Percentiles rank a stretch among this genome's conserved stretches.
phyloP scores from a whole-genome alignment of 2,113 vertebrate species.

The Ailuropoda melanoleuca region DNA sequence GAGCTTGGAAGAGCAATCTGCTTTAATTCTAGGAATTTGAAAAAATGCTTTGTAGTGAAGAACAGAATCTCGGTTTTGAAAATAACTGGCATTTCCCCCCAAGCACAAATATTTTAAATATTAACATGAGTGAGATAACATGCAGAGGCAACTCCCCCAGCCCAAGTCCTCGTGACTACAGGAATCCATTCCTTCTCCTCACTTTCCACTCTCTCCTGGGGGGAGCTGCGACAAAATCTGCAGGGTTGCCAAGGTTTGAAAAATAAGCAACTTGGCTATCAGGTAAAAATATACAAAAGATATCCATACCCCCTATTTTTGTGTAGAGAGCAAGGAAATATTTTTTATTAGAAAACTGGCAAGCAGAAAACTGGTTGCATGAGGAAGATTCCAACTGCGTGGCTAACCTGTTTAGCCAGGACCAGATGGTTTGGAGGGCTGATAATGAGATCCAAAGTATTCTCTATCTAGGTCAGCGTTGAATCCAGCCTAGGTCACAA shows the following conservation, averaged over 20 bases:
- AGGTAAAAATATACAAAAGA: slow-evolving; percentile 36
- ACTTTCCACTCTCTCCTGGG: background rate
- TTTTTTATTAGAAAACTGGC: slow-evolving; percentile 50
- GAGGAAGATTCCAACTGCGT: slow-evolving; percentile 60
- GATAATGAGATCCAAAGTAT: slow-evolving; percentile 44
- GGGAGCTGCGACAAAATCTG: background rate
- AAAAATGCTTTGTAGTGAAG: slow-evolving; percentile 66
- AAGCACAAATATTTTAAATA: slow-evolving; percentile 78
- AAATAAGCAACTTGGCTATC: background rate
- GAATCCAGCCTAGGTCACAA: slow-evolving; percentile 46
- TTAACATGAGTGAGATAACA: slow-evolving; percentile 70
- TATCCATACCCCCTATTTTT: slow-evolving; percentile 41
- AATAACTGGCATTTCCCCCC: slow-evolving; percentile 61
- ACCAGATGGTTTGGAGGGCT: slow-evolving; percentile 47
- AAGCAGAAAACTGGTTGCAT: slow-evolving; percentile 24
- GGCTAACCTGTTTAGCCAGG: slow-evolving; percentile 71
- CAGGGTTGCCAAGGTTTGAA: background rate
- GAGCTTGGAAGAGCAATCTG: slow-evolving; percentile 8
- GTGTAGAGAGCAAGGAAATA: slow-evolving; percentile 56
- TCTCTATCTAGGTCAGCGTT: slow-evolving; percentile 73
- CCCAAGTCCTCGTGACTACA: background rate
- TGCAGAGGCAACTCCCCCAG: background rate
- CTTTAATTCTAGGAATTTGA: slow-evolving; percentile 71
- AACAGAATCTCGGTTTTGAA: slow-evolving; percentile 69
- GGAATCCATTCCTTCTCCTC: background rate